Conservation (phyloP, 2,797 vertebrate species). For the Tadarida brasiliensis region DNA sequence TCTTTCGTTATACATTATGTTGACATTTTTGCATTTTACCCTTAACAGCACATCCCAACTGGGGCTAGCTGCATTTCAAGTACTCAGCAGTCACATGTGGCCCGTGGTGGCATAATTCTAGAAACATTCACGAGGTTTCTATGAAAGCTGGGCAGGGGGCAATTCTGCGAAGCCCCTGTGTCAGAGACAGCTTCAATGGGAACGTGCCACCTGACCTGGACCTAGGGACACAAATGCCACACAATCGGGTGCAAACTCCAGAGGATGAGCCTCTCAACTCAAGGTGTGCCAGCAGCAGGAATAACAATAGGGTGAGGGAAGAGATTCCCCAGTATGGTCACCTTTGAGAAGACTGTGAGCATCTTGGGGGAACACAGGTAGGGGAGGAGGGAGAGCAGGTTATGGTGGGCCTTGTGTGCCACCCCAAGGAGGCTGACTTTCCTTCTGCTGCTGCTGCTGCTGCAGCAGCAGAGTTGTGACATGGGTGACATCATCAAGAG, state of each 20-base stretch:
- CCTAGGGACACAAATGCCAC: background rate
- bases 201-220: background rate
- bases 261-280: rapidly evolving
- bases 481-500: background rate
- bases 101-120: background rate
- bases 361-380: no score
- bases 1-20: background rate
- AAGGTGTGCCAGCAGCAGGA: background rate
- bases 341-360: background rate
- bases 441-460: background rate
- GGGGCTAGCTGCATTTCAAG: background rate
- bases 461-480: background rate
- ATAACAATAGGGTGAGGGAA: background rate
- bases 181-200: background rate
- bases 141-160: background rate
- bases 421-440: background rate
- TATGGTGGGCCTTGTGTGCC: rapidly evolving
- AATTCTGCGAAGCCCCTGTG: background rate
- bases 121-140: background rate
- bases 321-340: background rate
- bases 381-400: background rate
- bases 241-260: background rate
- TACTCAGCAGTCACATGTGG: background rate
- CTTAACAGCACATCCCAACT: background rate
- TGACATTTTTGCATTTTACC: background rate